Conservation (phyloP, 2,797 vertebrate species). For the Mionectes olivaceus region DNA sequence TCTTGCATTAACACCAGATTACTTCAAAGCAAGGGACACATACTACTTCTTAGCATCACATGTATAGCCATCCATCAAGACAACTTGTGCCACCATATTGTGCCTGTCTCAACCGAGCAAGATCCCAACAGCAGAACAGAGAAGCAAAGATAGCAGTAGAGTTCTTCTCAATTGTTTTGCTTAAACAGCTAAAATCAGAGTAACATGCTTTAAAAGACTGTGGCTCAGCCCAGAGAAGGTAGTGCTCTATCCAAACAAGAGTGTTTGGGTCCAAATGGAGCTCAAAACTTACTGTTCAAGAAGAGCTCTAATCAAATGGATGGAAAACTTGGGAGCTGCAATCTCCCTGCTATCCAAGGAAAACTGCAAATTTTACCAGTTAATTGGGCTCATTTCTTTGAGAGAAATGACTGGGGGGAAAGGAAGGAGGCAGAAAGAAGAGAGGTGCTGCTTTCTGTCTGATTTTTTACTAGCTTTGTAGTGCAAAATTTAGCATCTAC, state of each 20-base stretch:
- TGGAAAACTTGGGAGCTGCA: background rate
- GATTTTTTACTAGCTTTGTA: background rate
- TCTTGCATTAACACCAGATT: background rate
- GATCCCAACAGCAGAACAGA: background rate
- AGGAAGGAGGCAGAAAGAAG: accelerated
- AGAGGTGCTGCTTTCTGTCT: background rate
- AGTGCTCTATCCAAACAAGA: background rate
- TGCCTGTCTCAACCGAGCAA: background rate
- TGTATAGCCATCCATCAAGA: background rate
- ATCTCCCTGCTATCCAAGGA: background rate
- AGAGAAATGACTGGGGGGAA: background rate
- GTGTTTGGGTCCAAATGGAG: background rate
- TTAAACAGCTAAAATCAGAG: background rate
- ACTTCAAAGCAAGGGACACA: background rate
- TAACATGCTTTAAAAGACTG: background rate
- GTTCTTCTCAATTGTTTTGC: background rate
- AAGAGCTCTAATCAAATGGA: background rate
- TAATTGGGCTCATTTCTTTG: background rate
- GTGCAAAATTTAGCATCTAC: background rate
- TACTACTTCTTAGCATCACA: background rate
- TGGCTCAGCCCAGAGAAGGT: background rate
- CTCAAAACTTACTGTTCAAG: background rate
- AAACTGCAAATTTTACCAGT: background rate
- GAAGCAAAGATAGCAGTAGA: background rate
- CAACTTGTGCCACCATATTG: background rate